Evolutionary conservation across 1,140 invertebrate genomes (phyloP).

Genomic region (Aphaenogaster ashmeadi): DNA sequence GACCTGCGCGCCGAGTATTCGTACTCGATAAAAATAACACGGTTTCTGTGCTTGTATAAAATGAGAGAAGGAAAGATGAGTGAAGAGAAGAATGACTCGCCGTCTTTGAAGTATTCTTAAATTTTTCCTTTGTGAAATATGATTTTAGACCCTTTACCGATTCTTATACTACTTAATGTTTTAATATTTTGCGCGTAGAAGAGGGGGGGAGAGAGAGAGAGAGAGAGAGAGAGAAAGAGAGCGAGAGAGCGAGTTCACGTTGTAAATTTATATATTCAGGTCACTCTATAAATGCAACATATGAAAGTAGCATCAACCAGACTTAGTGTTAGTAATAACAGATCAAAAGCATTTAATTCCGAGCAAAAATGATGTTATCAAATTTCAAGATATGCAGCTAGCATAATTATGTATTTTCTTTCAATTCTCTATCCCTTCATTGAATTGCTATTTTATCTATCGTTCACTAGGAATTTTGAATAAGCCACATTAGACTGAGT

Average conservation of each 20-base stretch:
- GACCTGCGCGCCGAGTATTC: constrained; percentile 79
- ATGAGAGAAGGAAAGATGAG: constrained; percentile 12
- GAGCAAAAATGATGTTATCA: constrained; percentile 26
- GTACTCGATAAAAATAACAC: constrained; percentile 87
- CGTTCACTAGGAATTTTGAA: constrained; percentile 73
- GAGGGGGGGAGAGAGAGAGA: not conserved
- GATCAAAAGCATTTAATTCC: constrained; percentile 4
- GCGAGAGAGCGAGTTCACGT: not conserved
- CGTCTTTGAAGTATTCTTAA: constrained; percentile 19
- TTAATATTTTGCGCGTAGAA: not conserved
- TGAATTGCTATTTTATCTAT: constrained; percentile 26
- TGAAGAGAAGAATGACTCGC: constrained; percentile 26
- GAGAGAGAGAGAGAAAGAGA: not conserved
- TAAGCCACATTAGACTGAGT: constrained; percentile 76
- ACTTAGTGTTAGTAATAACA: not conserved
- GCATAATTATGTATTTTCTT: not conserved
- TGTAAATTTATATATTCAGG: constrained; percentile 43
- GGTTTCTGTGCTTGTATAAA: constrained; percentile 80
- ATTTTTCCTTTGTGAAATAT: constrained; percentile 14
- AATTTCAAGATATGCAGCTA: constrained; percentile 36
- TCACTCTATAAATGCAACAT: constrained; percentile 44
- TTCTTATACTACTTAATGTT: not conserved
- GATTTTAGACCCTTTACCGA: not conserved
- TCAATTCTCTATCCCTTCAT: constrained; percentile 44
- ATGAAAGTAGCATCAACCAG: not conserved